These are phyloP conservation scores for Phenacoccus solenopsis DNA, from an alignment of 1,140 invertebrate species.

Conservation along the genomic window DNA sequence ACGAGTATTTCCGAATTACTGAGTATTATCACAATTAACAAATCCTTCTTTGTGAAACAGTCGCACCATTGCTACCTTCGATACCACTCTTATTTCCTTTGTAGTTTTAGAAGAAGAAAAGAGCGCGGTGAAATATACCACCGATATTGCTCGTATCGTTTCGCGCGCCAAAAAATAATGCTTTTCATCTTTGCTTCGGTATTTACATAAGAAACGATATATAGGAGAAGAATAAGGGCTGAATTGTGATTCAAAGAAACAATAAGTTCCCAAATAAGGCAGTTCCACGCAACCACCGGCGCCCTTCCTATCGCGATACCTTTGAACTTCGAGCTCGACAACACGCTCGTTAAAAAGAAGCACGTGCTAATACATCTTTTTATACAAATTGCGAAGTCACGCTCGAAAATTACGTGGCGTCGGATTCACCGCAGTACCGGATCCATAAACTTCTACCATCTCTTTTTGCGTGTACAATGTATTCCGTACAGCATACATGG, in stretches of 20 bases:
- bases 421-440: constrained; percentile 7
- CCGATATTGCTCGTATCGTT: background rate
- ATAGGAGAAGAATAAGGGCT: background rate
- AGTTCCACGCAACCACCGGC: background rate
- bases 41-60: too few relatives aligned
- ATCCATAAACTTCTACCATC: background rate
- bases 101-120: background rate
- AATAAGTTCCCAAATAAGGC: background rate
- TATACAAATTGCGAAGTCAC: constrained; percentile 10
- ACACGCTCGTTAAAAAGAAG: constrained; percentile 5
- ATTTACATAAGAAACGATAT: constrained; percentile 18
- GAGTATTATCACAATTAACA: too few relatives aligned
- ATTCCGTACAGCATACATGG: too few relatives aligned
- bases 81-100: background rate
- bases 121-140: too few relatives aligned
- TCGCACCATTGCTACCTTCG: too few relatives aligned
- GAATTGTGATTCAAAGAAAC: constrained; percentile 14
- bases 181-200: background rate
- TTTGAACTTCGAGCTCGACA: constrained; percentile 7
- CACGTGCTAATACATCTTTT: constrained; percentile 17
- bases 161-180: background rate
- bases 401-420: background rate
- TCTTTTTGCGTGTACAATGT: too few relatives aligned
- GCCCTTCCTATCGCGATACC: background rate
- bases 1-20: too few relatives aligned